Conservation (phyloP, 2,888 invertebrate species). For the Periphyllus acericola region DNA sequence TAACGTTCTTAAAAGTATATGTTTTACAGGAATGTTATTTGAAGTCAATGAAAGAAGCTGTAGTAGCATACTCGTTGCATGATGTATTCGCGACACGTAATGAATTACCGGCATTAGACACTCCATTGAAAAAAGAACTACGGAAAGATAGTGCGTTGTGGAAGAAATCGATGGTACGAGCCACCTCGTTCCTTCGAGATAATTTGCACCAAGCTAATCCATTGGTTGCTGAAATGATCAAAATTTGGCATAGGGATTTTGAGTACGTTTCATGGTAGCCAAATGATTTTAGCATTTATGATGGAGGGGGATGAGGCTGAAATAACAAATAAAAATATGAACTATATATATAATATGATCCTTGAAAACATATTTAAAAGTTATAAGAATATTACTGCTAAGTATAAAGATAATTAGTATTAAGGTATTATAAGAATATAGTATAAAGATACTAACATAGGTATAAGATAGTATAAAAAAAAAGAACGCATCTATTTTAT, state of each 20-base stretch:
- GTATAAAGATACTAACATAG: no score
- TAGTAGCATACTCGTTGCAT: slow-evolving; percentile 32
- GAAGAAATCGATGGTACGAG: slow-evolving; percentile 40
- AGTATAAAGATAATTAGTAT: no score
- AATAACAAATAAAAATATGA: no score
- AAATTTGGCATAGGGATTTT: slow-evolving; percentile 83
- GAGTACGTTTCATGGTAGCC: slow-evolving; percentile 69
- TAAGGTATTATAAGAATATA: no score
- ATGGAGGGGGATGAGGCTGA: no score
- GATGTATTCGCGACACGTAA: slow-evolving; percentile 25
- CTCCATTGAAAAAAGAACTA: slow-evolving; percentile 49
- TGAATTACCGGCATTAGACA: slow-evolving; percentile 31
- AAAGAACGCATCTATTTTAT: no score
- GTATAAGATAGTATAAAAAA: no score
- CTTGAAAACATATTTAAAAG: no score
- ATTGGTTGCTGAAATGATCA: slow-evolving; percentile 81
- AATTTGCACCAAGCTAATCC: slow-evolving; percentile 82
- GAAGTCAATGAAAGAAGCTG: slow-evolving; percentile 55
- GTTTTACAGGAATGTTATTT: slow-evolving; percentile 53
- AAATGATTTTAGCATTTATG: not conserved
- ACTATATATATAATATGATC: no score
- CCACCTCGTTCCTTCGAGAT: slow-evolving; percentile 61
- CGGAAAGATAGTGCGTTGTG: slow-evolving; percentile 34
- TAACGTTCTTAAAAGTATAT: not conserved
- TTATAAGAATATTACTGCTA: no score